A percentile compares a stretch with the other conserved stretches of the same genome.
These are phyloP conservation scores for Castor canadensis DNA, from an alignment of 2,113 vertebrate species.

Conservation along the genomic window DNA sequence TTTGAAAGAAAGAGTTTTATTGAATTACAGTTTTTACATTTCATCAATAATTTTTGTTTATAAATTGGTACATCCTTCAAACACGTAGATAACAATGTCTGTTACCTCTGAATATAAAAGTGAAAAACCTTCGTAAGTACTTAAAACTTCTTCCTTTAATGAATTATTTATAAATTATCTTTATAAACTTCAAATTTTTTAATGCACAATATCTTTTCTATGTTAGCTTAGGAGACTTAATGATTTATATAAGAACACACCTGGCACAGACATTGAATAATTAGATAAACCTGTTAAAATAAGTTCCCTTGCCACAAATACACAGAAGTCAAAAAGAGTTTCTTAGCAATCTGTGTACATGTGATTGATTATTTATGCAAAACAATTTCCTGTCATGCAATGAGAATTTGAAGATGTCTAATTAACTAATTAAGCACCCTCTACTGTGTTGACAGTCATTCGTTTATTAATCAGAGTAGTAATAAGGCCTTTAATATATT, in stretches of 20 bases:
- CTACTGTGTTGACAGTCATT: background rate
- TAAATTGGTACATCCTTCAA: background rate
- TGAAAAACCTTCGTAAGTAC: background rate
- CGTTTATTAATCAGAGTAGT: background rate
- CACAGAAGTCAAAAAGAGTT: background rate
- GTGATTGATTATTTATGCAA: background rate
- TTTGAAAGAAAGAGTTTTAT: background rate
- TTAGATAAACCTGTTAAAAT: background rate
- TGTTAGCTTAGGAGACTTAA: background rate
- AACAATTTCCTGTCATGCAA: background rate
- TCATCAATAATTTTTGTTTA: background rate
- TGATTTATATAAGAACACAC: background rate
- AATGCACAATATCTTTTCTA: background rate
- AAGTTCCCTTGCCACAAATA: background rate
- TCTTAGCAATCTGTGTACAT: background rate
- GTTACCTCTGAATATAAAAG: background rate
- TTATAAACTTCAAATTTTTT: background rate
- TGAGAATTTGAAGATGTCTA: background rate
- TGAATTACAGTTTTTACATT: background rate
- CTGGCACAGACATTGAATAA: background rate
- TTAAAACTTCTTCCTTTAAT: too few relatives aligned
- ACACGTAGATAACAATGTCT: background rate
- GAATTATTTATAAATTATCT: background rate
- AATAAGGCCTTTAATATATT: accelerated
- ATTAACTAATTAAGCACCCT: background rate